phyloP scores from a whole-genome alignment of 2,797 vertebrate species.

The Anguilla marmorata region DNA sequence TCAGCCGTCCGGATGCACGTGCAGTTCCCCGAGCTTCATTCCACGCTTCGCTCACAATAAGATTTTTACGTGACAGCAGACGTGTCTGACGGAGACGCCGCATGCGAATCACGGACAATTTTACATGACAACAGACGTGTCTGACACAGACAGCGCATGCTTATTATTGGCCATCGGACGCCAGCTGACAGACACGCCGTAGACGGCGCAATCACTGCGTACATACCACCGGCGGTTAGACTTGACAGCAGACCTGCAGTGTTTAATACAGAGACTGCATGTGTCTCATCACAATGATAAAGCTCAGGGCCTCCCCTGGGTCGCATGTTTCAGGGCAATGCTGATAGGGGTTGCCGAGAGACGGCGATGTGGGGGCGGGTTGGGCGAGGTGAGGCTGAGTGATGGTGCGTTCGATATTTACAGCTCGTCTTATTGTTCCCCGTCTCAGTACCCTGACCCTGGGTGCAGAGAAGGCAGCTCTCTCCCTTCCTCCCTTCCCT shows the following conservation, averaged over 20 bases:
- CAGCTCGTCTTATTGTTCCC: background rate
- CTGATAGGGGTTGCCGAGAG: background rate
- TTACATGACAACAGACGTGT: background rate
- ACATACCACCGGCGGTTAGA: background rate
- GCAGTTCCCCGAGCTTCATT: background rate
- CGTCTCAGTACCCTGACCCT: background rate
- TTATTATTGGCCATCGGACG: background rate
- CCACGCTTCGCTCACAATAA: background rate
- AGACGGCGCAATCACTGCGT: background rate
- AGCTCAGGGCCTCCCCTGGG: background rate
- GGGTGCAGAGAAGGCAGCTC: background rate
- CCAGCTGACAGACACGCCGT: background rate
- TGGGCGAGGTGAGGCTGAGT: background rate
- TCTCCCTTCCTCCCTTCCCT: background rate
- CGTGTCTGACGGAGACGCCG: background rate
- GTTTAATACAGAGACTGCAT: background rate
- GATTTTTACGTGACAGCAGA: background rate
- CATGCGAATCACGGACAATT: background rate
- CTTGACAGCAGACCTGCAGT: background rate
- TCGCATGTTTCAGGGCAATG: background rate
- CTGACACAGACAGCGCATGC: background rate
- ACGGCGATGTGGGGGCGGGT: background rate
- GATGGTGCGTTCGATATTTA: background rate
- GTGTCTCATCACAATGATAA: background rate
- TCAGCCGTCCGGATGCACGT: background rate